These are phyloP conservation scores for Mimas tiliae DNA, from an alignment of 2,888 invertebrate species.

Conservation along the genomic window DNA sequence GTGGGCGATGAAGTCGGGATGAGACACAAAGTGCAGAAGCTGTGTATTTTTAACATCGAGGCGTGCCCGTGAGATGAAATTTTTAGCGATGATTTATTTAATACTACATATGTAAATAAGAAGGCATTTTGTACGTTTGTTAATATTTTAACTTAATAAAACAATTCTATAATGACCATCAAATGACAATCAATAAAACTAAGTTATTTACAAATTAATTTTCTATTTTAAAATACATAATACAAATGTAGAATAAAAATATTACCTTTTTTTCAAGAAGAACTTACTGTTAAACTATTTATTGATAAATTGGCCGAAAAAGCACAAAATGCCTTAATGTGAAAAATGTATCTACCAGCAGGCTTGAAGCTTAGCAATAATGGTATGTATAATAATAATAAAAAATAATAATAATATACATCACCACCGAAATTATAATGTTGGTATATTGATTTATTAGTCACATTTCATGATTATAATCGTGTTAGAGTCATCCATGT, in stretches of 20 bases:
- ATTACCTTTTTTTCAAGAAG: not conserved
- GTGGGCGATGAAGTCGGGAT: constrained; percentile 26
- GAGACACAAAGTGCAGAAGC: constrained; percentile 55
- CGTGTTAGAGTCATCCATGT: constrained; percentile 12
- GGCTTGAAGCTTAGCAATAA: constrained; percentile 36
- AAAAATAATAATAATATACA: constrained; percentile 37
- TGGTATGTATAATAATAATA: constrained; percentile 31
- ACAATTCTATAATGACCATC: not conserved
- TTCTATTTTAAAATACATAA: not conserved
- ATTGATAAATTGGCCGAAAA: not conserved
- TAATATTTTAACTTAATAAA: not conserved
- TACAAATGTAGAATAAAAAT: too few species aligned
- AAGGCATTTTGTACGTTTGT: constrained; percentile 13
- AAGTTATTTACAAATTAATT: not conserved
- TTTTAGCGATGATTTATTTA: constrained; percentile 25
- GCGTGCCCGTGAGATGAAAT: constrained; percentile 43
- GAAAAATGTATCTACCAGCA: constrained; percentile 32
- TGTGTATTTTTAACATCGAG: constrained; percentile 51
- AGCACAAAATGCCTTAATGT: constrained; percentile 14
- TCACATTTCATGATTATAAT: constrained; percentile 39
- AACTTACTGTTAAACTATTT: too few species aligned
- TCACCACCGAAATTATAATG: constrained; percentile 41
- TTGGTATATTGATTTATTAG: constrained; percentile 35
- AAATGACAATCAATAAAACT: too few species aligned
- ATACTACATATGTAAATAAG: not conserved